phyloP scores from a whole-genome alignment of 2,888 invertebrate genomes.

The Galerucella pusilla region DNA sequence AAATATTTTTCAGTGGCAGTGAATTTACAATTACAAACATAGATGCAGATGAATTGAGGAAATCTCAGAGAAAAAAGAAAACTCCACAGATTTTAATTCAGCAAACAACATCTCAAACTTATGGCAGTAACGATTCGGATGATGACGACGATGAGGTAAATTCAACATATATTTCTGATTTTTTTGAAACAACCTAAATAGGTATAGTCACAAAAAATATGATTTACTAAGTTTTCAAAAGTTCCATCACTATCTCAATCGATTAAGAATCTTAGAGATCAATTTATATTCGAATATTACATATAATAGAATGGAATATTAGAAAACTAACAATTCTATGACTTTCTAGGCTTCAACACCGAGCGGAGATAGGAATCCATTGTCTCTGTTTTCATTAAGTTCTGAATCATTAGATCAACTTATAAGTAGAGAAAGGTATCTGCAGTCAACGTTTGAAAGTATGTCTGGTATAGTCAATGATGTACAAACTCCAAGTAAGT shows the following conservation, averaged over 20 bases:
- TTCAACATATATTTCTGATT: background rate
- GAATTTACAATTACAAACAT: slow-evolving; percentile 90
- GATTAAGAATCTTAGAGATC: no score
- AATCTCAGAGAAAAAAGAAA: slow-evolving; percentile 78
- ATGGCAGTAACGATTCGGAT: slow-evolving; percentile 78
- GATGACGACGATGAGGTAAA: slow-evolving; percentile 76
- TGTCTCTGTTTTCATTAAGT: slow-evolving; percentile 78
- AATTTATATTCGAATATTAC: no score
- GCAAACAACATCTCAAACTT: slow-evolving; percentile 59
- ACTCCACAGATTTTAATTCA: slow-evolving; percentile 53
- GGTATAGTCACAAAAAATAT: no score
- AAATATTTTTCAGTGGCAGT: slow-evolving; percentile 64
- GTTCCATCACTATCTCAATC: no score
- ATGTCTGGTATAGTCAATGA: slow-evolving; percentile 73
- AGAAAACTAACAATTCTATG: background rate
- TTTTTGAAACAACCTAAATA: no score
- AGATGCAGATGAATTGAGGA: slow-evolving; percentile 85
- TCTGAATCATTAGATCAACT: slow-evolving; percentile 74
- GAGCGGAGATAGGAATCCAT: slow-evolving; percentile 80
- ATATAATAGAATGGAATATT: no score
- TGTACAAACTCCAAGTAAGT: slow-evolving; percentile 48
- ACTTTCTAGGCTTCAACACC: slow-evolving; percentile 76
- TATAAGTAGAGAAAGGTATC: slow-evolving; percentile 71
- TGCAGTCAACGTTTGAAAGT: slow-evolving; percentile 78
- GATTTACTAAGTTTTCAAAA: no score